phyloP scores from a whole-genome alignment of 2,113 vertebrate species.

The Mola mola region DNA sequence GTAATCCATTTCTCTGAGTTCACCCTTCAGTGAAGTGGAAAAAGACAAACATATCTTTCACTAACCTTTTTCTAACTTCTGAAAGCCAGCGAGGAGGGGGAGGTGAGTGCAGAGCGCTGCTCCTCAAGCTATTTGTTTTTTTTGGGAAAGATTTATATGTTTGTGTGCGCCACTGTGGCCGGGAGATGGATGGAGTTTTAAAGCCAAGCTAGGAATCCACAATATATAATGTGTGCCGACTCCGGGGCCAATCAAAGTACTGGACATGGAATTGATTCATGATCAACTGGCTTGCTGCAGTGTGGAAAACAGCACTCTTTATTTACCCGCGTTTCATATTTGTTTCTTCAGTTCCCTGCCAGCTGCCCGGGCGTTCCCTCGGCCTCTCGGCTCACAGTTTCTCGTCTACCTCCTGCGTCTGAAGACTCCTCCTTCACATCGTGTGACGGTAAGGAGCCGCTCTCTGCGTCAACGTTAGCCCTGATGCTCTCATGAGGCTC shows the following conservation, averaged over 20 bases:
- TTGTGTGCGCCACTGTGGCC: constrained; percentile 34
- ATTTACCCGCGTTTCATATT: constrained; percentile 42
- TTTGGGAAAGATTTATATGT: constrained; percentile 41
- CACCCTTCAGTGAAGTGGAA: constrained; percentile 77
- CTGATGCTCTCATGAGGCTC: no score
- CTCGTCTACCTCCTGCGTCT: constrained; percentile 55
- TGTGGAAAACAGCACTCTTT: constrained; percentile 50
- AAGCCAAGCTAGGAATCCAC: constrained; percentile 45
- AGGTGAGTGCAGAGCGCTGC: constrained; percentile 29
- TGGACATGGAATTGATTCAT: constrained; percentile 54
- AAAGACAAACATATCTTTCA: constrained; percentile 77
- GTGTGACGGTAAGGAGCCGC: constrained; percentile 35
- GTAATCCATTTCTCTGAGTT: constrained; percentile 77
- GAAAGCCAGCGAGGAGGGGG: constrained; percentile 31
- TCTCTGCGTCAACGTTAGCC: constrained; percentile 64
- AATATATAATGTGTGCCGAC: constrained; percentile 45
- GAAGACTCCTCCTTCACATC: constrained; percentile 59
- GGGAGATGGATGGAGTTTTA: constrained; percentile 53
- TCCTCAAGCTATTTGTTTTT: constrained; percentile 58
- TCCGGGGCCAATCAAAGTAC: constrained; percentile 38
- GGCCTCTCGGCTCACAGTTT: constrained; percentile 34
- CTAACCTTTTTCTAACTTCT: constrained; percentile 71
- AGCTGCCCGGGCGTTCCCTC: not conserved
- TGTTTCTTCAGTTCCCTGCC: constrained; percentile 21
- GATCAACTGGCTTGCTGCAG: constrained; percentile 51